Percentiles rank a stretch among this genome's conserved stretches.
Conservation (phyloP, 2,797 vertebrate genomes). For the Nyctalus aviator region DNA sequence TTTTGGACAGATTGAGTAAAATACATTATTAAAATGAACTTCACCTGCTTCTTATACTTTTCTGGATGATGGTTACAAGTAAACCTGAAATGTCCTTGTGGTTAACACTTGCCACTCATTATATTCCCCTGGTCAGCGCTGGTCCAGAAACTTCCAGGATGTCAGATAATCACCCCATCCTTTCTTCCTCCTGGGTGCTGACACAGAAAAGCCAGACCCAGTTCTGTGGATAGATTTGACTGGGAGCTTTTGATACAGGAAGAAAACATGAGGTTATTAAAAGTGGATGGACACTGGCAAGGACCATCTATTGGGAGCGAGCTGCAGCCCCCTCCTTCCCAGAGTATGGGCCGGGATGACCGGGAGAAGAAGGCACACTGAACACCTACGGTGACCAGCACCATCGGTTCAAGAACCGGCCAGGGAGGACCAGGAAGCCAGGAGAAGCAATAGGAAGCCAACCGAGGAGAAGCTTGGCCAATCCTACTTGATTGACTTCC, state of each 20-base stretch:
- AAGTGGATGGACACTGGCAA: neutral
- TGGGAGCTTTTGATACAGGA: neutral
- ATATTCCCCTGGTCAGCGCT: neutral
- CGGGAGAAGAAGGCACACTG: neutral
- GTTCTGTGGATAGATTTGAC: neutral
- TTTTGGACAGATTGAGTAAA: neutral
- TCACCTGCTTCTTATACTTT: neutral
- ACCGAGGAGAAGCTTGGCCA: neutral
- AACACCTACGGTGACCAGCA: neutral
- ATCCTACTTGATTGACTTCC: neutral
- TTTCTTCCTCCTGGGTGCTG: neutral
- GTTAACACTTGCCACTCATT: neutral
- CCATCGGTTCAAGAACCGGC: neutral
- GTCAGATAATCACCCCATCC: neutral
- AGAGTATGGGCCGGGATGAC: neutral
- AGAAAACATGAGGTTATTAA: neutral
- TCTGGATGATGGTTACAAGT: neutral
- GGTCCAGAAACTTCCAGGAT: neutral
- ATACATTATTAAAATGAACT: neutral
- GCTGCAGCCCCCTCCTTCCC: neutral
- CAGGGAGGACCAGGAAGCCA: neutral
- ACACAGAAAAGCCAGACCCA: neutral
- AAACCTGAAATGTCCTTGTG: neutral
- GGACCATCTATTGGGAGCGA: neutral
- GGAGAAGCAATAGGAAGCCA: neutral